Evolutionary conservation across 2,113 vertebrate genomes (phyloP).

Genomic region (Hippoglossus stenolepis): DNA sequence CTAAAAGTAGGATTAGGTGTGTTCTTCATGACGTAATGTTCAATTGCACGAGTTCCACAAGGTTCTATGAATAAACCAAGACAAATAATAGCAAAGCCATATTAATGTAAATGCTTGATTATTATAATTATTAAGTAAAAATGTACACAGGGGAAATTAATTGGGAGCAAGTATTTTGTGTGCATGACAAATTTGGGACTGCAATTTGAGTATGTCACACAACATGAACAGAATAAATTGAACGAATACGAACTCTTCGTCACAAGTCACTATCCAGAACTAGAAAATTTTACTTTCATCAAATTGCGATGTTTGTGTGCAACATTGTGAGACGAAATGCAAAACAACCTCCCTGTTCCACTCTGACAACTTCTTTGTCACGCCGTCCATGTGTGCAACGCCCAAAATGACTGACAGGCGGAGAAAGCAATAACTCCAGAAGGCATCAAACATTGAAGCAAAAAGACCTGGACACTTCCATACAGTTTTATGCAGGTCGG

Average conservation of each 20-base stretch:
- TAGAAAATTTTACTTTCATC: too few species aligned
- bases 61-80: background rate
- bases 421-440: background rate
- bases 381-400: constrained; percentile 2
- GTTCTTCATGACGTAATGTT: background rate
- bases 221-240: background rate
- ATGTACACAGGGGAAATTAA: background rate
- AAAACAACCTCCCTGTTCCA: background rate
- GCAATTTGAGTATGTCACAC: background rate
- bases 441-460: background rate
- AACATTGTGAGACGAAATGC: constrained; percentile 3
- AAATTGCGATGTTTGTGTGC: background rate
- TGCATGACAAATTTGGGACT: background rate
- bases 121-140: background rate
- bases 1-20: background rate
- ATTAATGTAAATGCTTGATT: background rate
- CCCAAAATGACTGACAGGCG: constrained; percentile 15
- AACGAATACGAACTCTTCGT: background rate
- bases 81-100: background rate
- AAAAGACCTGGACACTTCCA: background rate
- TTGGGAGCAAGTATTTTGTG: background rate
- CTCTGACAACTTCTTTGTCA: background rate
- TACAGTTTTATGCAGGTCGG: background rate
- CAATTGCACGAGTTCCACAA: background rate
- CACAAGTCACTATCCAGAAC: background rate